phyloP scores from a whole-genome alignment of 2,113 vertebrate genomes.

The Rhea pennata region DNA sequence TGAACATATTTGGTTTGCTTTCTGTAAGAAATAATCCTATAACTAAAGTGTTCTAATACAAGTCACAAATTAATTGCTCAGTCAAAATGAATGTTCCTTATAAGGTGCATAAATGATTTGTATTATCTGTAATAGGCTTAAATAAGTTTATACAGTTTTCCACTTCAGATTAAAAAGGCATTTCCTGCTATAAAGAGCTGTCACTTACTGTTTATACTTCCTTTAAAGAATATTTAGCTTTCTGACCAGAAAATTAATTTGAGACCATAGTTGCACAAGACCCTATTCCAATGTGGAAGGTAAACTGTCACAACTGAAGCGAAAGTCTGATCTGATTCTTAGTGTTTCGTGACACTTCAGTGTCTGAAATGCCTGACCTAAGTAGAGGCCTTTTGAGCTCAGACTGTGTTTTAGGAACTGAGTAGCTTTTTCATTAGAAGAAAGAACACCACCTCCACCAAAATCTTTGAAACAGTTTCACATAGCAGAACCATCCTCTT shows the following conservation, averaged over 20 bases:
- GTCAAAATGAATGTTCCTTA: neutral
- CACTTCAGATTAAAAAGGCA: conserved; percentile 48
- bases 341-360: neutral
- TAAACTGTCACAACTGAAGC: neutral
- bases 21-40: neutral
- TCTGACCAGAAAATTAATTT: neutral
- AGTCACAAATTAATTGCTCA: neutral
- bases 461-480: neutral
- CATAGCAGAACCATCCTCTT: neutral
- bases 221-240: neutral
- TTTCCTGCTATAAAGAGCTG: conserved; percentile 42
- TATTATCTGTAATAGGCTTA: neutral
- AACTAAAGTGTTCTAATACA: neutral
- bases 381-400: neutral
- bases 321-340: neutral
- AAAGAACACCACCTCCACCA: neutral
- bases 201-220: conserved; percentile 19
- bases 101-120: neutral
- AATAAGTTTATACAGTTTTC: neutral
- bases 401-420: rapidly evolving
- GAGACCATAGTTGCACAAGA: neutral
- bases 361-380: neutral
- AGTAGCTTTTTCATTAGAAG: neutral
- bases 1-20: neutral
- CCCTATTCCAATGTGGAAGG: neutral